A percentile compares a stretch with the other conserved stretches of the same genome.
Evolutionary conservation across 2,888 invertebrate species (phyloP).

Genomic region (Noctua janthe): DNA sequence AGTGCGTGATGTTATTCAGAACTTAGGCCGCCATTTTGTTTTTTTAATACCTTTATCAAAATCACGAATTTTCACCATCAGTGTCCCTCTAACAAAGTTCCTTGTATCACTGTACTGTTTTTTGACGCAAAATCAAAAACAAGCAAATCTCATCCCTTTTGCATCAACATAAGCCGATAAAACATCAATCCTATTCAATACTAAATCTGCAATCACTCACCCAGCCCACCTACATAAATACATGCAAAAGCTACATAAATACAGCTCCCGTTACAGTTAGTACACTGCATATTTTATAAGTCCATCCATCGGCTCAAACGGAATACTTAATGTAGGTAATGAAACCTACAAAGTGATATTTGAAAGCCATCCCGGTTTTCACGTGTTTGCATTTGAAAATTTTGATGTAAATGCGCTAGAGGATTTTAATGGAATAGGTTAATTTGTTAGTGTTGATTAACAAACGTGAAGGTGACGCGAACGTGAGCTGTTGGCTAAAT

Average conservation of each 20-base stretch:
- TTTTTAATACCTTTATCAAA: background rate
- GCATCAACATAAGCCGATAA: background rate
- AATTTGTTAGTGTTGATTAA: background rate
- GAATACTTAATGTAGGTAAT: conserved; percentile 66
- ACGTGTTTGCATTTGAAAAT: conserved; percentile 43
- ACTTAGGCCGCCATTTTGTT: background rate
- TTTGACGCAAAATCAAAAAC: background rate
- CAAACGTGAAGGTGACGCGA: background rate
- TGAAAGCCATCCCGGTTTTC: conserved; percentile 26
- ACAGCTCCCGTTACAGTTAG: conserved; percentile 44
- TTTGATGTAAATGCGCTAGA: conserved; percentile 21
- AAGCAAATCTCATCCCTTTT: background rate
- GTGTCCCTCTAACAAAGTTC: background rate
- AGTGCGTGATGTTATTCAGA: background rate
- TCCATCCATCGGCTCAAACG: conserved; percentile 58
- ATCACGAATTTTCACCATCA: background rate
- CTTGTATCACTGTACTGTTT: background rate
- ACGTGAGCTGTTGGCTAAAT: background rate
- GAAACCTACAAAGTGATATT: conserved; percentile 58
- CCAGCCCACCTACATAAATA: conserved; percentile 14
- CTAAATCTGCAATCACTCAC: conserved; percentile 33
- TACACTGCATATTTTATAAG: conserved; percentile 64
- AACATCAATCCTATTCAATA: conserved; percentile 5
- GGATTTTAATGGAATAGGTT: conserved; percentile 10
- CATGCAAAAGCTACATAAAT: conserved; percentile 21